phyloP scores from a whole-genome alignment of 2,113 vertebrate genomes.

The Myiozetetes cayanensis region DNA sequence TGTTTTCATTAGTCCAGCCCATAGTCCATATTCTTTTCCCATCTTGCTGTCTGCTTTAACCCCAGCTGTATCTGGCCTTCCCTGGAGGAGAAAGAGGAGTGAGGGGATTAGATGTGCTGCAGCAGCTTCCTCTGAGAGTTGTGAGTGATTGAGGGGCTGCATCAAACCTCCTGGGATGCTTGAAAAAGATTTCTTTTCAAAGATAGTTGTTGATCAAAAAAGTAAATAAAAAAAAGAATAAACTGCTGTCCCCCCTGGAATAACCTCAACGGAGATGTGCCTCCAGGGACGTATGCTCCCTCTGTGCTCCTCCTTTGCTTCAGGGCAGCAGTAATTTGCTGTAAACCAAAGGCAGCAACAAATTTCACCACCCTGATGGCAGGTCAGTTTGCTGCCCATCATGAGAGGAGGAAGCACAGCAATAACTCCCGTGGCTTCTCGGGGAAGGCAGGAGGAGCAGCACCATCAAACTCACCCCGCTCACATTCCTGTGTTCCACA shows the following conservation, averaged over 20 bases:
- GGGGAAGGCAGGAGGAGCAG: background rate
- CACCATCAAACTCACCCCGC: background rate
- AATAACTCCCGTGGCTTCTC: constrained; percentile 22
- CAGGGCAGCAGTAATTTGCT: constrained; percentile 26
- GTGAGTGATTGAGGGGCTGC: background rate
- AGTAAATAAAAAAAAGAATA: background rate
- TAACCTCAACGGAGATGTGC: background rate
- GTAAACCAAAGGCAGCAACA: constrained; percentile 18
- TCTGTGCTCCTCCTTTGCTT: background rate
- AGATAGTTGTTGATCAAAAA: constrained; percentile 2
- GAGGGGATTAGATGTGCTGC: background rate
- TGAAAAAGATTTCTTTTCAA: constrained; percentile 1
- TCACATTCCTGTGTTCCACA: background rate
- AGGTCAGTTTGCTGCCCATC: constrained; percentile 40
- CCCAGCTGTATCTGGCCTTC: background rate
- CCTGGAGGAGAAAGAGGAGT: background rate
- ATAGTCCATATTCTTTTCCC: background rate
- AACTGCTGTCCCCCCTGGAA: background rate
- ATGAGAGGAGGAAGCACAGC: background rate
- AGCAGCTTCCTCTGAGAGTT: background rate
- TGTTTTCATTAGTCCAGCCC: constrained; percentile 23
- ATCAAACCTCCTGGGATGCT: background rate
- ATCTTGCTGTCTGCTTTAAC: background rate
- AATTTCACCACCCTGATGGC: background rate
- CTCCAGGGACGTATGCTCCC: background rate